A percentile compares a stretch with the other conserved stretches of the same genome.
phyloP scores from a whole-genome alignment of 2,113 vertebrate genomes.

The Miniopterus natalensis region DNA sequence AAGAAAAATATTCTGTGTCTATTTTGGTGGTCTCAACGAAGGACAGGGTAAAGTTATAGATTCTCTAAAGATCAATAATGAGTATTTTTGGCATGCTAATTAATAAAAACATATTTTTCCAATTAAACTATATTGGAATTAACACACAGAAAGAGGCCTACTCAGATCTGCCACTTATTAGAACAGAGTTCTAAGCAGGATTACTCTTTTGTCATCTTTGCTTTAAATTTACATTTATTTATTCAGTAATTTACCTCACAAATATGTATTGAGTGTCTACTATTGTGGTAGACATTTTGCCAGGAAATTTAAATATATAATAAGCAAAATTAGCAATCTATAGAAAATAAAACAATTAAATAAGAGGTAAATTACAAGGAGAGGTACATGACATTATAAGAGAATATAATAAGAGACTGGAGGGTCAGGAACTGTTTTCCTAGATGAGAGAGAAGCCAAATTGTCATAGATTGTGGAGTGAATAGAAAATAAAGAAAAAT shows the following conservation, averaged over 20 bases:
- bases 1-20: neutral
- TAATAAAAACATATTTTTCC: neutral
- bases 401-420: too few relatives aligned
- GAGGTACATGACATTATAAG: neutral
- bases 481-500: neutral
- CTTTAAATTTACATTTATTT: neutral
- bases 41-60: neutral
- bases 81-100: neutral
- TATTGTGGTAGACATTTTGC: neutral
- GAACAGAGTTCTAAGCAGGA: neutral
- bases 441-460: neutral
- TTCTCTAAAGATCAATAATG: neutral
- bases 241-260: neutral
- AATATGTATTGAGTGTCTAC: neutral
- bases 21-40: neutral
- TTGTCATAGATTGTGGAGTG: neutral
- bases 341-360: neutral
- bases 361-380: neutral
- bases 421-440: neutral
- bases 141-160: neutral
- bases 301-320: neutral
- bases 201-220: neutral
- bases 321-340: neutral
- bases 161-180: neutral
- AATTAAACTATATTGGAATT: neutral